Base-by-base conservation (phyloP, 2,888 invertebrate species). In the Leptopterna dolabrata region DNA sequence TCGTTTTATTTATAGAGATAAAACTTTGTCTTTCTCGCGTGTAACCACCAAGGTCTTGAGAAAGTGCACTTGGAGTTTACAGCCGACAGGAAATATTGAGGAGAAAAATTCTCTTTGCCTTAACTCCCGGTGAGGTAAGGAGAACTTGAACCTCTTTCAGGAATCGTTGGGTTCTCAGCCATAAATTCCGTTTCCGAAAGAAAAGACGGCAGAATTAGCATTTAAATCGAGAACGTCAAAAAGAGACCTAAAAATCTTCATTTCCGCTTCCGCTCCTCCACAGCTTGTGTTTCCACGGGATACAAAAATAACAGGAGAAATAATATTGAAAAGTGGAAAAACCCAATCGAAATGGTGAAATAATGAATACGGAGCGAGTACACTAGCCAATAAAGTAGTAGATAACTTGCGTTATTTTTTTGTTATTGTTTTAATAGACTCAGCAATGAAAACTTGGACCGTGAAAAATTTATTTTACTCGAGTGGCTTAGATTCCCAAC, bases 181-280 rank as follows among this genome's bases (percentile, higher is more conserved):
- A 63, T 63, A 63, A 63, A 63, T 63, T 63, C 13, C 9, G 19
- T 13, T 27, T 63, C 27, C 13, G 63, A 24, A 63, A 63, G 24
- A 63, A 63, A 24, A 63, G 63, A 63, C 27, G 63, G 2, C 2
- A 19, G 63, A 63, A 63, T 63, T 63, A 63, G 63, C 63, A 63
- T 63, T 63, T 63, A 63, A 63, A 63, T 63, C 63, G 63, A 24
- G 63, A 24, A 63, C 63, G 63, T 63, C 63, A 63, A 63, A 63
- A 63, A 24, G 13, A 13, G 63, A 24, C 63, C 13, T n/a, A n/a
- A 27, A 63, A 63, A 63, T 63, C 24, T 63, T 63, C 19, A 27
- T 63, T 63, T 63, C 63, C 63, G 63, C 63, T 6, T 24, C 63
- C 24, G 63, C 13, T 63, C 63, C 63, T 6, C 9, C n/a, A 11